A percentile compares a stretch with the other conserved stretches of the same genome.
phyloP scores from a whole-genome alignment of 2,888 invertebrate genomes.

The Neria commutata region DNA sequence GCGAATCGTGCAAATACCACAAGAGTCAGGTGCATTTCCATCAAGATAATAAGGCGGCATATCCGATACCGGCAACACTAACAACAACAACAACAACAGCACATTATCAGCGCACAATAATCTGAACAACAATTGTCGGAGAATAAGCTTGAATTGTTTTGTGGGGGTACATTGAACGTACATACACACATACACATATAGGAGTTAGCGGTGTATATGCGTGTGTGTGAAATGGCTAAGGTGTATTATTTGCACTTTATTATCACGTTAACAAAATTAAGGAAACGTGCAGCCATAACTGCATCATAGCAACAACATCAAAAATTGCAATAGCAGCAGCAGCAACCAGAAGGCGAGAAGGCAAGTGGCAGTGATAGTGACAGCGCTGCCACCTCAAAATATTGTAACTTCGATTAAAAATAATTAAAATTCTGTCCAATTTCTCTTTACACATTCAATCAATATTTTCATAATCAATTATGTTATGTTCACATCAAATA shows the following conservation, averaged over 20 bases:
- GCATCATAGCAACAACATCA: constrained; percentile 3
- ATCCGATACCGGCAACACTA: constrained; percentile 21
- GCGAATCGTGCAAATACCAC: constrained; percentile 45
- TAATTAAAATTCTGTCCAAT: no score
- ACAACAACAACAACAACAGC: no score
- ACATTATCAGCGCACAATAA: constrained; percentile 27
- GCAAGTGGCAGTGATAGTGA: not conserved
- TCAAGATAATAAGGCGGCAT: constrained; percentile 48
- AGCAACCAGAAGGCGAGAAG: no score
- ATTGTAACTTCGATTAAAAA: no score
- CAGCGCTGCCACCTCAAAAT: not conserved
- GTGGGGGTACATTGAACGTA: no score
- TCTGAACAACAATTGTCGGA: constrained; percentile 25
- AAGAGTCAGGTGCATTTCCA: constrained; percentile 61
- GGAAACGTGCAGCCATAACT: constrained; percentile 45
- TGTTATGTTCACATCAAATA: no score
- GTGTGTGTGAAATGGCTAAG: constrained; percentile 30
- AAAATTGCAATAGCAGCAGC: not conserved
- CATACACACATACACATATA: no score
- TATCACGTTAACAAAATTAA: constrained; percentile 60
- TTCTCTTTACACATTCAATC: no score
- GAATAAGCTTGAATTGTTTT: constrained; percentile 28
- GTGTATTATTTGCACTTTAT: constrained; percentile 63
- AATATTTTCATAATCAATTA: no score
- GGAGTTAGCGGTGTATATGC: no score